These are phyloP conservation scores for Serranus cabrilla DNA, from an alignment of 2,797 vertebrate species.

Conservation along the genomic window DNA sequence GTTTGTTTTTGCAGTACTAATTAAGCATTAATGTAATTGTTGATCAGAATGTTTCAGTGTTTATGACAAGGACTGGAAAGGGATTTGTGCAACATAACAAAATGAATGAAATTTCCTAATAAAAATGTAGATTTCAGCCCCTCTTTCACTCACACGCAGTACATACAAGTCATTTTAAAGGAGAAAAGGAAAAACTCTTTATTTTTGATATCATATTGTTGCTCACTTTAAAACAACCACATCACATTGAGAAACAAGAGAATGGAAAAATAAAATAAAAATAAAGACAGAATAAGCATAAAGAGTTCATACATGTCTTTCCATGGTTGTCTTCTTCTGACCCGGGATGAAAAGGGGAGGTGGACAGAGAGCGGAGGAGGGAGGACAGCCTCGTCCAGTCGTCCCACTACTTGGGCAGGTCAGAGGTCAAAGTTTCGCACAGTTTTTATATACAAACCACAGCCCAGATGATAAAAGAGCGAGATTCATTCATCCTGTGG, in stretches of 20 bases:
- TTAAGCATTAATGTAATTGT: not conserved
- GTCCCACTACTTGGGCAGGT: conserved; percentile 35
- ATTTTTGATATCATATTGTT: conserved; percentile 72
- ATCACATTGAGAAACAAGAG: conserved; percentile 73
- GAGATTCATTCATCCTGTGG: conserved; percentile 34
- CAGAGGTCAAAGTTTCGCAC: conserved; percentile 56
- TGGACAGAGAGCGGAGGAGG: conserved; percentile 36
- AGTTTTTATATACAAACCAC: conserved; percentile 63
- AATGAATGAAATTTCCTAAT: not conserved
- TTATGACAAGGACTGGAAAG: not conserved
- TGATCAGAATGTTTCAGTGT: not conserved
- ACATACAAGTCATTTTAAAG: conserved; percentile 13
- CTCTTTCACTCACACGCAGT: not conserved
- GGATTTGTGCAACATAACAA: not conserved
- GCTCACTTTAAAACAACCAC: conserved; percentile 77
- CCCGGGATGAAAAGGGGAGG: conserved; percentile 29
- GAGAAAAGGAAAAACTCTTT: conserved; percentile 63
- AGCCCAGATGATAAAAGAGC: conserved; percentile 52
- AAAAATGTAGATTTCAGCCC: not conserved
- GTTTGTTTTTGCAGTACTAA: not conserved
- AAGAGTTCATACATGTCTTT: conserved; percentile 59
- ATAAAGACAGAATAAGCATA: conserved; percentile 55
- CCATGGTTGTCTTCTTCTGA: conserved; percentile 44
- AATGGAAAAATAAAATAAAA: conserved; percentile 58
- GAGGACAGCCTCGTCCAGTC: conserved; percentile 47